phyloP scores from a whole-genome alignment of 2,113 vertebrate genomes.

The Atherinomorus stipes region DNA sequence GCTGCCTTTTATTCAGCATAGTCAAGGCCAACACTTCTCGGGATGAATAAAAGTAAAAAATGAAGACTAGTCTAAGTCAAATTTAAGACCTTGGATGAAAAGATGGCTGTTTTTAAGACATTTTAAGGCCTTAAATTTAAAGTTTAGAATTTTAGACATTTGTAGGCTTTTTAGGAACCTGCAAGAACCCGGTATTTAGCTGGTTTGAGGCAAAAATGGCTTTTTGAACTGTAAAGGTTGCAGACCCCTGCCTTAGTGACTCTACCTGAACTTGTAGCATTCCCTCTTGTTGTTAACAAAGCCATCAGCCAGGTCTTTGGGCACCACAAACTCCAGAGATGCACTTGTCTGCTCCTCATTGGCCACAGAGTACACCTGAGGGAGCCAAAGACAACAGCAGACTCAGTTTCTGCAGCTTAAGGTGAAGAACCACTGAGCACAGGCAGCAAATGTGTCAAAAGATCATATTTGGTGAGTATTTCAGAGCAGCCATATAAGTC shows the following conservation, averaged over 20 bases:
- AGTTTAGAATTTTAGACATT: too few species aligned
- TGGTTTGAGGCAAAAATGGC: too few species aligned
- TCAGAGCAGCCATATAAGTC: constrained; percentile 12
- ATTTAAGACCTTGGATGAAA: too few species aligned
- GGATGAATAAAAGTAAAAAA: too few species aligned
- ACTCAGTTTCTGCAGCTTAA: constrained; percentile 7
- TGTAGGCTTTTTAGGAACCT: too few species aligned
- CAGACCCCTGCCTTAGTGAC: not conserved
- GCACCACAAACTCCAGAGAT: constrained; percentile 89
- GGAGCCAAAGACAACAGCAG: constrained; percentile 53
- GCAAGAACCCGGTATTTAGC: too few species aligned
- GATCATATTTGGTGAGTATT: not conserved
- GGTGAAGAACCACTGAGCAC: not conserved
- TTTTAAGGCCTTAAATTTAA: too few species aligned
- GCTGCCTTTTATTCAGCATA: too few species aligned
- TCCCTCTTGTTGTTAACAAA: constrained; percentile 96
- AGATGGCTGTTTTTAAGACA: too few species aligned
- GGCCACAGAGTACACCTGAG: constrained; percentile 86
- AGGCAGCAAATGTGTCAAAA: not conserved
- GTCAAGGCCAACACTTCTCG: too few species aligned
- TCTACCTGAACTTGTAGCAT: constrained; percentile 92
- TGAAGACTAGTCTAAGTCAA: too few species aligned
- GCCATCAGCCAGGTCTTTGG: constrained; percentile 91
- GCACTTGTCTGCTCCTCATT: constrained; percentile 79
- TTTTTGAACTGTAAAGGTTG: not conserved